phyloP scores from a whole-genome alignment of 2,113 vertebrate genomes.

The Halcyon malimbica region DNA sequence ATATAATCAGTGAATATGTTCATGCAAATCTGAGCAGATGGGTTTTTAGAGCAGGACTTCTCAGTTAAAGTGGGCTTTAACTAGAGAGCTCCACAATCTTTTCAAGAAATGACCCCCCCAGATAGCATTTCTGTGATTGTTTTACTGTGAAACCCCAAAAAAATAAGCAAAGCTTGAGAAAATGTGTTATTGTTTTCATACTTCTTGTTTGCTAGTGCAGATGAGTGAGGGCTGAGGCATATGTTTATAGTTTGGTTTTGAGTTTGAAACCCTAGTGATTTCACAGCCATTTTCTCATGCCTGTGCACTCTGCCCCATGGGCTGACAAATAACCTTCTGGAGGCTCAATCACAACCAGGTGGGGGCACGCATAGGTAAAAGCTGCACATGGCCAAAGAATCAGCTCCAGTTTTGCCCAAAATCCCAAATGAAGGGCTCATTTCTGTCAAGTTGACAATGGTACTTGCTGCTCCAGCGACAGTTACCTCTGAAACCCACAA shows the following conservation, averaged over 20 bases:
- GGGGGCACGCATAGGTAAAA: background rate
- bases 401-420: background rate
- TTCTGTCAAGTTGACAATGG: background rate
- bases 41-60: background rate
- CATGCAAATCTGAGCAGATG: constrained; percentile 23
- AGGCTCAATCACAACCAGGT: background rate
- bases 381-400: background rate
- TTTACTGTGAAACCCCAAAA: background rate
- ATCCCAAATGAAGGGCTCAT: background rate
- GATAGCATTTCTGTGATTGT: background rate
- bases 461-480: fast-evolving
- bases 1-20: background rate
- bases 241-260: background rate
- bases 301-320: background rate
- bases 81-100: background rate
- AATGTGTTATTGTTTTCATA: background rate
- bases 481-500: background rate
- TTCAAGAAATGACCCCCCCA: background rate
- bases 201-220: background rate
- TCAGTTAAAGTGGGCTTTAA: background rate
- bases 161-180: background rate
- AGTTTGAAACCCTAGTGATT: background rate
- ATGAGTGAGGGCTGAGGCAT: background rate
- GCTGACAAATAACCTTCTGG: background rate
- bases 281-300: background rate